Base-by-base conservation (phyloP, 2,888 invertebrate species). In the Euproctis similis region DNA sequence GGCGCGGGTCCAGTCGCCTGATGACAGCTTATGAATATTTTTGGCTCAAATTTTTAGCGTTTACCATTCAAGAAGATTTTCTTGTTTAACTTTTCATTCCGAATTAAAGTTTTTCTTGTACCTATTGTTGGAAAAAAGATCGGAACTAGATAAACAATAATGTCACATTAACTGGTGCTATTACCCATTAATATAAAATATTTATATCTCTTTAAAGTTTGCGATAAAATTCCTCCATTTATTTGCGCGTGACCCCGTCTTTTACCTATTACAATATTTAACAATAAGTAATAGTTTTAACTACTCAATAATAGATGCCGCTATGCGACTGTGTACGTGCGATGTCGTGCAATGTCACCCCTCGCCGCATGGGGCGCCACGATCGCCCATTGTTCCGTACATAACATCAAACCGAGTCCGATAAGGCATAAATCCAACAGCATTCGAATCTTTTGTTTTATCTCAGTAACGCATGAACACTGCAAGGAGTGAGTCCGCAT, bases 1-100 rank as follows among this genome's bases (percentile, higher is more conserved):
- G 82, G 82, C 82, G 72, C 50, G 47, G 66, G 81, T 81, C 82
- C 82, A 84, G 82, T 77, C 70, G 73, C 66, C 57, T 75, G 81
- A 81, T 82, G 82, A 81, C 82, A 82, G 80, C 80, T 80, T 81
- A 82, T 82, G 82, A 84, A 84, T 82, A 81, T 82, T 82, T 81
- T 76, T 77, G 78, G 71, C 80, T 68, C n/a, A 73, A 78, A 76
- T 69, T 68, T 68, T 47, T 60, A 46, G 70, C 67, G 60, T 73
- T 63, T 65, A 65, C 70, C 59, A 67, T 62, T 64, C 62, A 52
- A 59, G n/a, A n/a, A 59, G 58, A 59, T 60, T 58, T 68, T 59
- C 55, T 62, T 67, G 61, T 74, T 73, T 59, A 69, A 66, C 63
- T 72, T 73, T 67, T 70, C 59, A 58, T 50, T 55, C 46, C 39